These are phyloP conservation scores for Hephaestus fuliginosus DNA, from an alignment of 2,797 vertebrate genomes.

Conservation along the genomic window DNA sequence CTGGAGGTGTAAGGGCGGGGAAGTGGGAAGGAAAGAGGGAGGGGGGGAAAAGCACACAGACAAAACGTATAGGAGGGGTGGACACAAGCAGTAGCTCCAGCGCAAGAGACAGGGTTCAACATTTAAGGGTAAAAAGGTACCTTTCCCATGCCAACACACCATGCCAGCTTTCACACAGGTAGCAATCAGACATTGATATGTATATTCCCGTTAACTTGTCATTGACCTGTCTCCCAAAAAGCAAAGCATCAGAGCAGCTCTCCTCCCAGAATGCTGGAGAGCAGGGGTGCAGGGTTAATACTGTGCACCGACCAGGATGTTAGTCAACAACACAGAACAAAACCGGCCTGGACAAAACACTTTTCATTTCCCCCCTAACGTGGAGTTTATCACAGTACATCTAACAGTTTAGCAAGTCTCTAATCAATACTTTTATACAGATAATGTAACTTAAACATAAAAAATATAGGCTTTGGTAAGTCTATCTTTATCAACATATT, in stretches of 20 bases:
- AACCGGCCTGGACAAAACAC: conserved; percentile 47
- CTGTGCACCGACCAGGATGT: conserved; percentile 58
- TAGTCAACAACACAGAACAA: conserved; percentile 77
- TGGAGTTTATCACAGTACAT: background rate
- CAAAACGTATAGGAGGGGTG: conserved; percentile 79
- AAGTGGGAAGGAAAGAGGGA: conserved; percentile 40
- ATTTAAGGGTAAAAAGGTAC: conserved; percentile 58
- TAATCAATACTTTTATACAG: background rate
- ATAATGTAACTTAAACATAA: background rate
- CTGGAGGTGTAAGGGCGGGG: conserved; percentile 83
- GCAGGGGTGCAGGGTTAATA: conserved; percentile 72
- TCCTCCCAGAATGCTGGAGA: conserved; percentile 9
- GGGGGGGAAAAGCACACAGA: conserved; percentile 59
- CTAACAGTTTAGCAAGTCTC: background rate
- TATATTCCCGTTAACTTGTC: background rate
- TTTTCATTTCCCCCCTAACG: background rate
- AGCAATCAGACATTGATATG: conserved; percentile 10
- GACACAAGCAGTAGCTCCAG: conserved; percentile 82
- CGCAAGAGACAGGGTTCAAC: conserved; percentile 65
- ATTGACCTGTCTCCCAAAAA: conserved; percentile 4
- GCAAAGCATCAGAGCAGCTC: conserved; percentile 33
- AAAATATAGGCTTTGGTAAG: background rate
- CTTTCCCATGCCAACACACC: conserved; percentile 56
- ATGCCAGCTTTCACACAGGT: conserved; percentile 58
- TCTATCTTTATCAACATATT: background rate